These are phyloP conservation scores for Drosophila pseudotakahashii DNA, from an alignment of 2,888 invertebrate genomes.

Conservation along the genomic window DNA sequence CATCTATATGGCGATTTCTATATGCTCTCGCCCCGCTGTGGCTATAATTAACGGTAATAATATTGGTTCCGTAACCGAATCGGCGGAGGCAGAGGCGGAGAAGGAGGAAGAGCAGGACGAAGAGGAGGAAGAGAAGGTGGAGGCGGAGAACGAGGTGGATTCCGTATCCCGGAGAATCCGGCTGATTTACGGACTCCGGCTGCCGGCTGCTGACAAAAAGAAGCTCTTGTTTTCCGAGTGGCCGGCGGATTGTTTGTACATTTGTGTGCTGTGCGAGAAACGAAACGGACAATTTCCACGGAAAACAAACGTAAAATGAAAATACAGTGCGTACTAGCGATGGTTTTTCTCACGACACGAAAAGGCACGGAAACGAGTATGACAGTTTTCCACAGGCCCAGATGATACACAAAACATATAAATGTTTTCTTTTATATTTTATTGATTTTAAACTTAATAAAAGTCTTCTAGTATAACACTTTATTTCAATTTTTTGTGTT, in stretches of 20 bases:
- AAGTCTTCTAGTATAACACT: no score
- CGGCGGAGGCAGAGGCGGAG: conserved; percentile 9
- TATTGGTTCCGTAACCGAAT: conserved; percentile 42
- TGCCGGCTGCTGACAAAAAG: background rate
- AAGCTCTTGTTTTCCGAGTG: background rate
- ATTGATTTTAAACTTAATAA: no score
- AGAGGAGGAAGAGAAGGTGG: no score
- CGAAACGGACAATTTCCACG: conserved; percentile 22
- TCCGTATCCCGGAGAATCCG: conserved; percentile 4
- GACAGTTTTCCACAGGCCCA: background rate
- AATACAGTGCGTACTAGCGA: conserved; percentile 45
- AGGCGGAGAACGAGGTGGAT: conserved; percentile 7
- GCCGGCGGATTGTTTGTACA: conserved; percentile 35
- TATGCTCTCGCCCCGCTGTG: conserved; percentile 26
- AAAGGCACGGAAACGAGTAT: background rate
- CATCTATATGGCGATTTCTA: conserved; percentile 48
- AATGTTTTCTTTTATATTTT: background rate
- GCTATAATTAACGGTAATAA: conserved; percentile 50
- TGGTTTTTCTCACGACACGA: background rate
- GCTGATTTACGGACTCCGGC: conserved; percentile 2
- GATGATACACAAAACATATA: background rate
- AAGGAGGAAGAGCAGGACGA: background rate
- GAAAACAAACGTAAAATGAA: conserved; percentile 56
- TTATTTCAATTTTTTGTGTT: background rate
- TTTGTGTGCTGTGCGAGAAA: conserved; percentile 39